Evolutionary conservation across 2,888 invertebrate species (phyloP).

Genomic region (Drosophila paracracens): DNA sequence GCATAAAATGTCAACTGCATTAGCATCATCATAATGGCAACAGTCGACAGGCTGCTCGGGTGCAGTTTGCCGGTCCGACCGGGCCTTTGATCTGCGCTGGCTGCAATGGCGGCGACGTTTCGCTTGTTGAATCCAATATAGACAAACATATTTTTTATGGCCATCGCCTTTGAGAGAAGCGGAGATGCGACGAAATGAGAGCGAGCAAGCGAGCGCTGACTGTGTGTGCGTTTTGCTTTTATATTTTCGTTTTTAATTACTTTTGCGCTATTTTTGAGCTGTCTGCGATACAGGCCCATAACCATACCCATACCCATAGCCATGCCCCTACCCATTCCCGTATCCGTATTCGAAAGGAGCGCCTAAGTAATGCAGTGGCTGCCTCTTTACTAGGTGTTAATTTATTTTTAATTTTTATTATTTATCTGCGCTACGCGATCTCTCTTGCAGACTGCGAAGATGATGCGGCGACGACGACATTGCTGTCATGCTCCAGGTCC

Average conservation of each 20-base stretch:
- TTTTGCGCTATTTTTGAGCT: constrained; percentile 79
- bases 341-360: constrained; percentile 9
- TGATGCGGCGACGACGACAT: constrained; percentile 21
- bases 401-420: constrained; percentile 83
- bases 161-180: constrained; percentile 18
- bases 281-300: constrained; percentile 49
- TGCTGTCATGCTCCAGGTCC: constrained; percentile 16
- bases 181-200: constrained; percentile 22
- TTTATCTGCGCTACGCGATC: constrained; percentile 76
- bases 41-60: constrained; percentile 57
- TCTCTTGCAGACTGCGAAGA: constrained; percentile 43
- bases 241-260: constrained; percentile 79
- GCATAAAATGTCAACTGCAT: constrained; percentile 79
- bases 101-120: constrained; percentile 54
- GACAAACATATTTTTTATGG: constrained; percentile 68
- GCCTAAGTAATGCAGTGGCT: constrained; percentile 46
- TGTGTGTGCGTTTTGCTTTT: constrained; percentile 63
- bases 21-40: constrained; percentile 77
- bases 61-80: constrained; percentile 30
- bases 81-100: constrained; percentile 61
- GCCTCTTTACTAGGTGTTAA: constrained; percentile 82
- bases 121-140: constrained; percentile 80
- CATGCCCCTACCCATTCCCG: constrained; percentile 3
- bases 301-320: background rate
- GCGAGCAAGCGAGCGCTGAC: constrained; percentile 4